These are phyloP conservation scores for Eidolon dupreanum DNA, from an alignment of 2,797 vertebrate species.

Conservation along the genomic window DNA sequence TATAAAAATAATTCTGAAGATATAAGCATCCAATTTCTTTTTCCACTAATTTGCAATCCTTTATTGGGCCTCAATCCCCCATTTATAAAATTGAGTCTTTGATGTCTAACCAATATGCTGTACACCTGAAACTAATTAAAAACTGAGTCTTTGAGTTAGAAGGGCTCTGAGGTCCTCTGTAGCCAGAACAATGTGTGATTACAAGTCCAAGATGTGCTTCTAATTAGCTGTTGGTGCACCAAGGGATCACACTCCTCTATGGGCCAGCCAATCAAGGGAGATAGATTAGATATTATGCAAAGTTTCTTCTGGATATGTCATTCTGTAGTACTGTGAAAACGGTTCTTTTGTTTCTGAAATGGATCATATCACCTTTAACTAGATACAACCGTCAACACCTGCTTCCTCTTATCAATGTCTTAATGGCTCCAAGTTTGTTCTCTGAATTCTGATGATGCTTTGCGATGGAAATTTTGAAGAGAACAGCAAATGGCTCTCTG, in stretches of 20 bases:
- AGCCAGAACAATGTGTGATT: neutral
- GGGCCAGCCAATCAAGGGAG: neutral
- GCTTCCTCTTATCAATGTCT: neutral
- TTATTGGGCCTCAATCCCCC: neutral
- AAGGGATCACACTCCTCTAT: neutral
- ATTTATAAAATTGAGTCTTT: neutral
- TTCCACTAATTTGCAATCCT: neutral
- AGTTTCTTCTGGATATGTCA: neutral
- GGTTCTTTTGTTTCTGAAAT: neutral
- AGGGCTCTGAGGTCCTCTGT: neutral
- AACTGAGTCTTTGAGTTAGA: no score
- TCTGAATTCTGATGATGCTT: neutral
- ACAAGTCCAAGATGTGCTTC: neutral
- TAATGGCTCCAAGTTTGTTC: neutral
- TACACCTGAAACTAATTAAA: no score
- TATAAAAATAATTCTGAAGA: neutral
- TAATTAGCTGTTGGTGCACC: neutral
- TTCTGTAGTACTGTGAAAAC: neutral
- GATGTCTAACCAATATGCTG: no score
- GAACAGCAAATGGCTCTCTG: neutral
- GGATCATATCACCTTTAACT: neutral
- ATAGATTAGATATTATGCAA: neutral
- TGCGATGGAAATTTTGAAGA: neutral
- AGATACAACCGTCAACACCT: neutral
- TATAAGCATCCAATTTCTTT: neutral